phyloP scores from a whole-genome alignment of 2,797 vertebrate genomes.

The Falco peregrinus region DNA sequence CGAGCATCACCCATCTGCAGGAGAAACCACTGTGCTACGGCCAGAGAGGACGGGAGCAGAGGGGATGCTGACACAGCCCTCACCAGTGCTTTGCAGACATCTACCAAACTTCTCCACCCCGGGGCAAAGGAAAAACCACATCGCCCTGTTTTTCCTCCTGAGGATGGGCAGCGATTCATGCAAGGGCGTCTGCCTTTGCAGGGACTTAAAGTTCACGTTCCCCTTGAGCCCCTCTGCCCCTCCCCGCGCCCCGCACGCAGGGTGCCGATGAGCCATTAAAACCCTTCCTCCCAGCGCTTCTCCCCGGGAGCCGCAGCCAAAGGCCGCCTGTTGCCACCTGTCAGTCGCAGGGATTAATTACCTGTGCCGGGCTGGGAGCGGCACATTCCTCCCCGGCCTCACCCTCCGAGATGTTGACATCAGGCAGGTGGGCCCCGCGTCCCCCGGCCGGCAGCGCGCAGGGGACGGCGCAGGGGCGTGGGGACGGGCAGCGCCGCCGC shows the following conservation, averaged over 20 bases:
- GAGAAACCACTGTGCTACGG: accelerated
- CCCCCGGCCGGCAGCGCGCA: conserved; percentile 25
- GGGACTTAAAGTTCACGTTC: background rate
- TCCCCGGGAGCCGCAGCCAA: conserved; percentile 72
- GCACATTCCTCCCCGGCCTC: conserved; percentile 80
- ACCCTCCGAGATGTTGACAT: conserved; percentile 80
- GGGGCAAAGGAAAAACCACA: background rate
- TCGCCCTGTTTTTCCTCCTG: background rate
- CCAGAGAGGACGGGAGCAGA: accelerated
- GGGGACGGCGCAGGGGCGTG: background rate
- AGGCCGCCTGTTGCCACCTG: conserved; percentile 85
- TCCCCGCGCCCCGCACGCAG: background rate
- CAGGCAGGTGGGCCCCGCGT: conserved; percentile 78
- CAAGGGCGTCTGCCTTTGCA: background rate
- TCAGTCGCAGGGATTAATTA: conserved; percentile 85
- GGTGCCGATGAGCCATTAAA: conserved; percentile 48
- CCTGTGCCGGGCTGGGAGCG: conserved; percentile 79
- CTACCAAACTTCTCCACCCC: background rate
- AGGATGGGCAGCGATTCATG: background rate
- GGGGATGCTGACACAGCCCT: background rate
- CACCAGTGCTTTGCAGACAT: background rate
- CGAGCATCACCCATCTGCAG: background rate
- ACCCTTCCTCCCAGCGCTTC: conserved; percentile 74
- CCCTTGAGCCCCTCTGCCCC: background rate
- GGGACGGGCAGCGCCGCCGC: background rate